A percentile compares a stretch with the other conserved stretches of the same genome.
Evolutionary conservation across 2,888 invertebrate genomes (phyloP).

Genomic region (Acronicta psi): DNA sequence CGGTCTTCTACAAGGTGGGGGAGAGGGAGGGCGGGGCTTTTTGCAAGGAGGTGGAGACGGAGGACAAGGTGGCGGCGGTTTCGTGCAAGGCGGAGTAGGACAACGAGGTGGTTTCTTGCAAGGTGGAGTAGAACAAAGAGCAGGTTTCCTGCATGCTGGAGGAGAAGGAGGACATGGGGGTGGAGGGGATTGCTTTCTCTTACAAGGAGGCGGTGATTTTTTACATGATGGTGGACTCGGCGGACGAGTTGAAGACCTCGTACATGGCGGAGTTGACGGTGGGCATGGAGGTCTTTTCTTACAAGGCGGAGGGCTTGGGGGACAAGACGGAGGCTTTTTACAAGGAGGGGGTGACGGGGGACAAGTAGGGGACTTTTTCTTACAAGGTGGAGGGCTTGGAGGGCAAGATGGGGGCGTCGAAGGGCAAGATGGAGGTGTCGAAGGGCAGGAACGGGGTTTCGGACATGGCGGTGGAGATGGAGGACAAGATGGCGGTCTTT

Average conservation of each 20-base stretch:
- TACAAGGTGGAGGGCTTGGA: conserved; percentile 2
- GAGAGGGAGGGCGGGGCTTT: neutral
- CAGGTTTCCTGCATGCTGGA: neutral
- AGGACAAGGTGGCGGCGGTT: neutral
- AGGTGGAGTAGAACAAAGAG: neutral
- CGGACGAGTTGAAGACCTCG: neutral
- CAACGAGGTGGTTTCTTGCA: conserved; percentile 1
- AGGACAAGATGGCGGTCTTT: conserved; percentile 2
- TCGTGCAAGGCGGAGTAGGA: conserved; percentile 4
- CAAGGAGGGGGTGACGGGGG: conserved; percentile 3
- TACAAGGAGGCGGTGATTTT: neutral
- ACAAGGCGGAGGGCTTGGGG: conserved; percentile 2
- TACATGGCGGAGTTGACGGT: neutral
- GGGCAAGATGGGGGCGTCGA: conserved; percentile 2
- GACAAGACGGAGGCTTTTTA: conserved; percentile 1
- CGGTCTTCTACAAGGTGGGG: conserved; percentile 1
- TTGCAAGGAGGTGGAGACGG: neutral
- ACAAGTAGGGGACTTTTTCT: neutral
- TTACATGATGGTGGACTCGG: conserved; percentile 9
- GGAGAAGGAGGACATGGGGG: conserved; percentile 10
- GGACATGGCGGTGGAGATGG: neutral
- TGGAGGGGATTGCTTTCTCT: conserved; percentile 2
- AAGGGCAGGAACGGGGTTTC: neutral
- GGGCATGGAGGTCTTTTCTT: neutral
- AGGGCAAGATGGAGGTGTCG: neutral